Evolutionary conservation across 2,113 vertebrate species (phyloP), one percentile per base, ranked within the genome.

Genomic region (Setophaga petechia): DNA sequence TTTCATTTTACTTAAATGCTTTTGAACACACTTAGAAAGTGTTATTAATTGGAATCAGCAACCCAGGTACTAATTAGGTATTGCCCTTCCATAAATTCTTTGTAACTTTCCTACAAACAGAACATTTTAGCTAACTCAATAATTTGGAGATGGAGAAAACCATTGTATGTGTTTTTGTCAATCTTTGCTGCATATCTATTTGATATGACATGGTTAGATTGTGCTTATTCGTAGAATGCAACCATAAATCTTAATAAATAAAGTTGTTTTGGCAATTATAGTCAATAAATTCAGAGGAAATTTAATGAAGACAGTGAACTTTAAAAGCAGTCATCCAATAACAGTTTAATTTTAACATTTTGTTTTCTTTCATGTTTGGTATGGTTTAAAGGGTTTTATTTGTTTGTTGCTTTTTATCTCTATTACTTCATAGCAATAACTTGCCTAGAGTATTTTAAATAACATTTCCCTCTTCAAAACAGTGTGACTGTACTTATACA

Each of bases 41-140:
- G 73, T 95, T 97, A 96, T 89, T 92, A 95, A 96, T 96, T 92
- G 86, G 86, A 96, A 93, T 87, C 49, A 87, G 59, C 82, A 91
- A 28, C 69, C 44, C 80, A 96, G 85, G 83, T 97, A 84, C 66
- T 96, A 87, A 96, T 96, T 93, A 96, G 73, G 39, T 47, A 54
- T 93, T 96, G 57, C 67, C 80, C 75, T 93, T 93, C 46, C 6
- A 12, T 86, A 92, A 93, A 77, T 90, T 72, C 58, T 81, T 94
- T 80, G 39, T 68, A 85, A 76, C 46, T 90, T 95, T 77, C 51
- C 76, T 83, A 16, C 93, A 73, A 49, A 71, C 21, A 84, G 73
- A 93, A 81, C 54, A 65, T 94, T 94, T 87, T 78, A 84, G 57
- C 59, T 93, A 93, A 93, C 43, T 84, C 25, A 92, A 3, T 94